A percentile compares a stretch with the other conserved stretches of the same genome.
phyloP scores from a whole-genome alignment of 2,888 invertebrate species.

The Callimorpha dominula region DNA sequence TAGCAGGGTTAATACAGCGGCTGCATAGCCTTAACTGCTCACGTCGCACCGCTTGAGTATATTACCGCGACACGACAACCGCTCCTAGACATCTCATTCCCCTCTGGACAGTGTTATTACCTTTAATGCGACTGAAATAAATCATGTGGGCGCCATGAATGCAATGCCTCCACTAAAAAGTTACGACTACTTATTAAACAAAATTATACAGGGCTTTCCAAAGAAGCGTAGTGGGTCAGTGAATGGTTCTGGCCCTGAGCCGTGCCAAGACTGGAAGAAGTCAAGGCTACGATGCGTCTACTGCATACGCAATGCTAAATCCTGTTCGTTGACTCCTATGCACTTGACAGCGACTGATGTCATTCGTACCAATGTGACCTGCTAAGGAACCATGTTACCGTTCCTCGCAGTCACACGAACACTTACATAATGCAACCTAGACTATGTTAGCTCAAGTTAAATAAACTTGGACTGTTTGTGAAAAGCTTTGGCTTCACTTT shows the following conservation, averaged over 20 bases:
- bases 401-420: slow-evolving; percentile 77
- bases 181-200: slow-evolving; percentile 40
- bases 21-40: slow-evolving; percentile 69
- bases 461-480: slow-evolving; percentile 70
- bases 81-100: slow-evolving; percentile 46
- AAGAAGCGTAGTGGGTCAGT: slow-evolving; percentile 73
- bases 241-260: slow-evolving; percentile 79
- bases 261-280: slow-evolving; percentile 73
- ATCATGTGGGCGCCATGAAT: slow-evolving; percentile 36
- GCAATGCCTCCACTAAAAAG: slow-evolving; percentile 29
- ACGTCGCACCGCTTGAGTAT: slow-evolving; percentile 55
- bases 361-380: slow-evolving; percentile 83
- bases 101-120: slow-evolving; percentile 36
- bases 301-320: slow-evolving; percentile 80
- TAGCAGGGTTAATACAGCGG: slow-evolving; percentile 78
- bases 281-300: slow-evolving; percentile 77
- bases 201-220: slow-evolving; percentile 64
- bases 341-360: slow-evolving; percentile 83
- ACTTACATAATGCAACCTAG: slow-evolving; percentile 81
- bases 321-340: slow-evolving; percentile 83
- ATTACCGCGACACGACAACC: slow-evolving; percentile 46
- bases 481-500: slow-evolving; percentile 74
- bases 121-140: slow-evolving; percentile 34
- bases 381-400: slow-evolving; percentile 83
- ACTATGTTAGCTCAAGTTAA: slow-evolving; percentile 67